phyloP scores from a whole-genome alignment of 2,888 invertebrate species.

The Elegia similella region DNA sequence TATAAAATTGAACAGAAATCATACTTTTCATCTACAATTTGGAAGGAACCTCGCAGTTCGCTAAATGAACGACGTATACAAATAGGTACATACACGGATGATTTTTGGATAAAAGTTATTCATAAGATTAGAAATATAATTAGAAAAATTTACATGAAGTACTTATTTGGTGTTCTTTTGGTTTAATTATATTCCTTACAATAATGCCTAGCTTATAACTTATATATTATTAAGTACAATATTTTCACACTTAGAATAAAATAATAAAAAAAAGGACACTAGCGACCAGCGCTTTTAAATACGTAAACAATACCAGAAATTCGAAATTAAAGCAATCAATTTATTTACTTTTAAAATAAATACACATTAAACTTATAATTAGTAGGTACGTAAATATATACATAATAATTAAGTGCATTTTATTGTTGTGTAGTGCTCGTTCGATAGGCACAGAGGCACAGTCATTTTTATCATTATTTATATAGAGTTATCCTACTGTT shows the following conservation, averaged over 20 bases:
- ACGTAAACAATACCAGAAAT: conserved; percentile 29
- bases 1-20: conserved; percentile 21
- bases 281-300: conserved; percentile 57
- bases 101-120: conserved; percentile 46
- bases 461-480: conserved; percentile 55
- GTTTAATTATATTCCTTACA: conserved; percentile 43
- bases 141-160: conserved; percentile 65
- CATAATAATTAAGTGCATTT: conserved; percentile 41
- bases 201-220: conserved; percentile 37
- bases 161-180: conserved; percentile 71
- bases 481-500: conserved; percentile 41
- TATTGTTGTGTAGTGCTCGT: conserved; percentile 67
- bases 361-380: conserved; percentile 29
- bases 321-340: conserved; percentile 27
- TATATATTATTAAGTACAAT: conserved; percentile 44
- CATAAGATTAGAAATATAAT: conserved; percentile 76
- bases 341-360: conserved; percentile 20
- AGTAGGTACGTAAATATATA: conserved; percentile 32
- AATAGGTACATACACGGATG: conserved; percentile 35
- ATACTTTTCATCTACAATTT: conserved; percentile 9
- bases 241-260: conserved; percentile 36
- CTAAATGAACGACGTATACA: conserved; percentile 33
- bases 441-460: conserved; percentile 75
- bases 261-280: conserved; percentile 24
- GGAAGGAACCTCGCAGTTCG: conserved; percentile 33